Conservation (phyloP, 92 coral and sea anemone genomes). For the Ricordea florida region DNA sequence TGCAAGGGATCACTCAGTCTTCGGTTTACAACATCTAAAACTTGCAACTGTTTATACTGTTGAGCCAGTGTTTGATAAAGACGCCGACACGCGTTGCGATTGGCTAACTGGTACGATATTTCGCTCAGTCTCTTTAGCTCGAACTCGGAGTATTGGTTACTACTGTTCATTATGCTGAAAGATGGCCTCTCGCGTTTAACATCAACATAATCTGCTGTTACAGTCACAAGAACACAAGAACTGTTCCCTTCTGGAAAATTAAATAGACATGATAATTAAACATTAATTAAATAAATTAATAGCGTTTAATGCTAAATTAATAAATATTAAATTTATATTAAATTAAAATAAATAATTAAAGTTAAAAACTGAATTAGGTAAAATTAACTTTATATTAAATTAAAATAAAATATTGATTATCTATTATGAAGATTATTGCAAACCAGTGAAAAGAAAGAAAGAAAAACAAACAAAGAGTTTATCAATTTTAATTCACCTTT, state of each 20-base stretch:
- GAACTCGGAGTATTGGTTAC: neutral
- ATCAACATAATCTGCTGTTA: constrained; percentile 20
- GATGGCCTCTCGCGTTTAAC: constrained; percentile 1
- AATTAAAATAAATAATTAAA: neutral
- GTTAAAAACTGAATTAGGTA: too few species aligned
- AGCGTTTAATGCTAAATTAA: too few species aligned
- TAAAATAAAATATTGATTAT: too few species aligned
- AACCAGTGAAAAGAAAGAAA: too few species aligned
- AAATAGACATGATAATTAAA: too few species aligned
- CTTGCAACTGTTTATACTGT: neutral
- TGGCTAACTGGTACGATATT: neutral
- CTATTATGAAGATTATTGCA: too few species aligned
- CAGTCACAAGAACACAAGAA: constrained; percentile 1
- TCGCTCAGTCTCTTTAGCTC: constrained; percentile 8
- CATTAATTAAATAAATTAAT: too few species aligned
- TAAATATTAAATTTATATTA: neutral
- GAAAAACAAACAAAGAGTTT: too few species aligned
- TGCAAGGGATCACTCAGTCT: neutral
- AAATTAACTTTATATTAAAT: too few species aligned
- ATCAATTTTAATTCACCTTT: too few species aligned
- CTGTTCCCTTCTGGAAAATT: neutral
- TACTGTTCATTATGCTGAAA: neutral
- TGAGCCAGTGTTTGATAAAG: constrained; percentile 2
- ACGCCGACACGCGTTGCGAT: constrained; percentile 5
- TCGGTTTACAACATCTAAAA: neutral